A percentile compares a stretch with the other conserved stretches of the same genome.
Evolutionary conservation across 2,797 vertebrate genomes (phyloP).

Genomic region (Eptatretus atami): DNA sequence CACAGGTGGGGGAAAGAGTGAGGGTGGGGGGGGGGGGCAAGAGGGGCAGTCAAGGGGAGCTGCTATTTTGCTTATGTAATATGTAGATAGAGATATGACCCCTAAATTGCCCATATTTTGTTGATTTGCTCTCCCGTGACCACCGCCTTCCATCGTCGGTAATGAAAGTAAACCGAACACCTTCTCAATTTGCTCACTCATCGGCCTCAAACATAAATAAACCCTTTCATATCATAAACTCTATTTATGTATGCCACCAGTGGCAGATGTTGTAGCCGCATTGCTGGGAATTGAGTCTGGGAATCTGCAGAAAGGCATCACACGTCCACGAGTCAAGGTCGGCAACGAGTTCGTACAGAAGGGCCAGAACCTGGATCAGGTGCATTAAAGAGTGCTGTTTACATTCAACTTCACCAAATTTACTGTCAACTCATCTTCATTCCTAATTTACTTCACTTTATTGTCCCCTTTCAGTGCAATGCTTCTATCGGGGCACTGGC

Average conservation of each 20-base stretch:
- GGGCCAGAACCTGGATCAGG: slow-evolving; percentile 18
- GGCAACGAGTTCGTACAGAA: slow-evolving; percentile 24
- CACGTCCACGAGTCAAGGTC: slow-evolving; percentile 15
- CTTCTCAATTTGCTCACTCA: too few relatives aligned
- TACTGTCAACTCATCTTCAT: too few relatives aligned
- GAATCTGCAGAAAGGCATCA: slow-evolving; percentile 20
- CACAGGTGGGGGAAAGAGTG: too few relatives aligned
- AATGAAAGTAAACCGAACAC: too few relatives aligned
- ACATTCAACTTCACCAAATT: too few relatives aligned
- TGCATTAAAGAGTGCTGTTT: not conserved
- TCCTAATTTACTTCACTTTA: not conserved
- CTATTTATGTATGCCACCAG: slow-evolving; percentile 8
- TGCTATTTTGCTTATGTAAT: too few relatives aligned
- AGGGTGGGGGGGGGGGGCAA: too few relatives aligned
- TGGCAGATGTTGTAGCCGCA: slow-evolving; percentile 21
- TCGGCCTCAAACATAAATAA: not conserved
- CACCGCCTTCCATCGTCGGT: too few relatives aligned
- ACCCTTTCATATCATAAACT: not conserved
- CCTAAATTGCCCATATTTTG: too few relatives aligned
- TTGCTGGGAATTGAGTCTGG: slow-evolving; percentile 18
- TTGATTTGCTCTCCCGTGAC: too few relatives aligned
- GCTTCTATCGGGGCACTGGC: slow-evolving; percentile 19
- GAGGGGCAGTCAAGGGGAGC: too few relatives aligned
- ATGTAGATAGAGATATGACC: too few relatives aligned
- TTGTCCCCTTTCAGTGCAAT: slow-evolving; percentile 12